Base-by-base conservation (phyloP, 92 coral and sea anemone species). In the Virgularia gustaviana region DNA sequence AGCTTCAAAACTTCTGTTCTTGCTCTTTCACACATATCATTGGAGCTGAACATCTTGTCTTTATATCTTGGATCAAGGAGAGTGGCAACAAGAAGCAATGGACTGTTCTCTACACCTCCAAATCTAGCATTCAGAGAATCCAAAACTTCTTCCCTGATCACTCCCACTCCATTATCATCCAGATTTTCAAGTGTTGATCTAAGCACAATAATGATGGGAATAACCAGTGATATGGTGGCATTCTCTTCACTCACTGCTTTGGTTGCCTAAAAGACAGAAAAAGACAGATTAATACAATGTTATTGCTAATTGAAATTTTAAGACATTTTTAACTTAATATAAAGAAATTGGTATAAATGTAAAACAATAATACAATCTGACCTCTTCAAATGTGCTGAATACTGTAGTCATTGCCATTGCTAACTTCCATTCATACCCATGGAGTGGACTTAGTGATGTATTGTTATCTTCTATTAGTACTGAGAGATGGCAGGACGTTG, bases 161-260 rank as follows among this genome's bases (percentile, higher is more conserved):
- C 19, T 22, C 22, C 25, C 9, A 53, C 19, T 15, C 45, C 45
- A 39, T 15, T 39, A 15, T 39, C 45, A 7, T 39, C 45, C 45
- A 39, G 15, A 39, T 15, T 15, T 39, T 39, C 15, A 51, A 51
- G 58, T 22, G 25, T 51, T 51, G 58, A 51, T 51, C 25, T 8
- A 7, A 39, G 45, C 8, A 39, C 19, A 8, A 9, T 7, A 11
- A 51, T 22, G 25, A 51, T 22, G 9, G 58, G 58, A 51, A 11
- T 12, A 23, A 12, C 25, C 2, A 4, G 62, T 2, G 62, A 56
- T 4, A 56, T 16, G 6, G 62, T 56, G 2, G 62, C 62, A 56
- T 56, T 56, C 28, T 18, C 62, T 34, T 56, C 62, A 56, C 62
- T 56, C 31, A 56, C 62, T 56, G 62, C 62, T 56, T 34, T 5